Base-by-base conservation (phyloP, 2,888 invertebrate genomes). In the Dichetophora obliterata region DNA sequence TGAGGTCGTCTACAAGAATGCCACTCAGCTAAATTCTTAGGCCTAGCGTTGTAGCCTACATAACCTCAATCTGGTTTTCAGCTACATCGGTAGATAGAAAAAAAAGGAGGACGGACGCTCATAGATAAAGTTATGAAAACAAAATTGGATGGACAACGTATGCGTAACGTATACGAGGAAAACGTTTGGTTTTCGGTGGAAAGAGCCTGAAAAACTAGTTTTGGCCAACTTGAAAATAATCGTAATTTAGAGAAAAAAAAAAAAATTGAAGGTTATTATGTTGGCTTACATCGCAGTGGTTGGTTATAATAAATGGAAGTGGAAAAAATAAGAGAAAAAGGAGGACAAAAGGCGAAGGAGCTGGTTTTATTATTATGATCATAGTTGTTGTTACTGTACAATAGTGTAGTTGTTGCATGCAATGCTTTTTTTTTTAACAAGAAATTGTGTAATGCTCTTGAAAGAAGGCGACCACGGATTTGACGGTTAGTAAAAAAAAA, bases 1-100 rank as follows among this genome's bases (percentile, higher is more conserved):
- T 43, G 19, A 22, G 34, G 8, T 37, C 37, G 37, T 37, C 37
- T 37, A 37, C 37, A 37, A 37, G 37, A 37, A 8, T 8, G 37
- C 37, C 8, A 37, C 37, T 6, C 3, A 37, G 8, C 37, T 37
- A 37, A 37, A 37, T 37, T 6, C 3, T 8, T 4, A 24, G 57
- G 24, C 57, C 24, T 22, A 57, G 4, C 6, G 22, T 31, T 65
- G 19, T n/a, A 43, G 71, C 71, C 71, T 71, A 71, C 71, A 59
- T 70, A 70, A 70, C 54, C 70, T 70, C 54, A 70, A 70, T 59
- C 71, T 43, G n/a, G 59, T 59, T 71, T 71, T 71, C n/a, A 70
- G 59, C 24, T 16, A 34, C 22, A 14, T 59, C 14, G 19, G 19
- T 1, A 2, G 16, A n/a, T n/a, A 52, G 4, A 22, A 59, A 34